phyloP scores from a whole-genome alignment of 2,888 invertebrate genomes.

The Amitus sp. region DNA sequence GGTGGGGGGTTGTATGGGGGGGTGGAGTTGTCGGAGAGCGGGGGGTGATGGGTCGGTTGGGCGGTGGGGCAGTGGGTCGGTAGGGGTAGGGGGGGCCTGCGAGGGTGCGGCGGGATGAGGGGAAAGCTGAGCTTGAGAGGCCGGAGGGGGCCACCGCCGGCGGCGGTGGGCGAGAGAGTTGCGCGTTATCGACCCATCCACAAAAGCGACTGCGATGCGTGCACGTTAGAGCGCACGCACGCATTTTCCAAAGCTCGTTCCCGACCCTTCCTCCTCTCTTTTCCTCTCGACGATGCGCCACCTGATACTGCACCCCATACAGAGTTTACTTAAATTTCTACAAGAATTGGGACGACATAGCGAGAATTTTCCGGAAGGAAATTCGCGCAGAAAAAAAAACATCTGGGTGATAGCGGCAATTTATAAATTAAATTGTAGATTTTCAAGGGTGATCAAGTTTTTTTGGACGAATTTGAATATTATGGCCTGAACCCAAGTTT shows the following conservation, averaged over 20 bases:
- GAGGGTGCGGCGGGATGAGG: constrained; percentile 61
- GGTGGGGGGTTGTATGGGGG: constrained; percentile 34
- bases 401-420: too few species aligned
- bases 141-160: constrained; percentile 56
- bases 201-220: constrained; percentile 37
- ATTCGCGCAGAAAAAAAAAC: too few species aligned
- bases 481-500: too few species aligned
- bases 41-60: constrained; percentile 36
- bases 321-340: too few species aligned
- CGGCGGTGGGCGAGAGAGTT: constrained; percentile 57
- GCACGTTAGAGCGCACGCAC: constrained; percentile 39
- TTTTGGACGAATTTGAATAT: too few species aligned
- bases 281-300: too few species aligned
- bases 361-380: too few species aligned
- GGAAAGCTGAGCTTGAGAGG: constrained; percentile 56
- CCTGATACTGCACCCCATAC: too few species aligned
- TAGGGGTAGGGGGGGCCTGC: constrained; percentile 59
- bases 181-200: constrained; percentile 63
- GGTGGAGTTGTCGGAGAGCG: constrained; percentile 42
- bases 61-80: constrained; percentile 52
- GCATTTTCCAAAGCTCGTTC: constrained; percentile 24
- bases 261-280: constrained; percentile 1
- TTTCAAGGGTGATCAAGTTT: too few species aligned
- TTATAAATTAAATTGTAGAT: too few species aligned
- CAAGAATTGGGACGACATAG: too few species aligned